These are phyloP conservation scores for Cheilosia pagana DNA, from an alignment of 2,888 invertebrate genomes.

Conservation along the genomic window DNA sequence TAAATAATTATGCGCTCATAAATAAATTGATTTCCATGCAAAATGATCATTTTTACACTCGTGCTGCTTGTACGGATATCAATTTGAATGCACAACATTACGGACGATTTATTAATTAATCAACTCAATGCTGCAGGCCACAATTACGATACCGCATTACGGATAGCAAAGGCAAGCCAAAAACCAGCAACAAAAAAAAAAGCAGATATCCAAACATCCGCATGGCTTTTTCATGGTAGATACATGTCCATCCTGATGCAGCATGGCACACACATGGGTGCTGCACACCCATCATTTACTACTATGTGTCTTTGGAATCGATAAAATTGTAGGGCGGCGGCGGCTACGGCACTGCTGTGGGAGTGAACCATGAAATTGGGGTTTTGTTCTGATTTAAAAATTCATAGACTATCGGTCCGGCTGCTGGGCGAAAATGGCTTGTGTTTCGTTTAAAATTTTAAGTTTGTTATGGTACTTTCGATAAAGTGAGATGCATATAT, in stretches of 20 bases:
- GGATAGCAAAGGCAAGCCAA: slow-evolving; percentile 38
- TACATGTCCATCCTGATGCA: slow-evolving; percentile 39
- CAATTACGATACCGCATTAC: slow-evolving; percentile 66
- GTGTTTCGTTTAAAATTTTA: slow-evolving; percentile 18
- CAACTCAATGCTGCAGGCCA: slow-evolving; percentile 57
- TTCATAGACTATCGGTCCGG: slow-evolving; percentile 46
- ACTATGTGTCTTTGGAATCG: slow-evolving; percentile 26
- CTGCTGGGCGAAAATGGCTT: neutral
- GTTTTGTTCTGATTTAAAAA: slow-evolving; percentile 67
- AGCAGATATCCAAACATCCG: slow-evolving; percentile 43
- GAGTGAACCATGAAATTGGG: slow-evolving; percentile 66
- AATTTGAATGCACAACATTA: slow-evolving; percentile 54
- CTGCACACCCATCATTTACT: slow-evolving; percentile 33
- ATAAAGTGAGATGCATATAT: neutral
- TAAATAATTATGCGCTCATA: neutral
- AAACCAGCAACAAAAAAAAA: neutral
- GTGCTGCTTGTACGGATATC: slow-evolving; percentile 10
- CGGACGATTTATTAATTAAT: slow-evolving; percentile 66
- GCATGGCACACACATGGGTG: slow-evolving; percentile 14
- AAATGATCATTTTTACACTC: slow-evolving; percentile 21
- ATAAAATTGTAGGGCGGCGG: slow-evolving; percentile 16
- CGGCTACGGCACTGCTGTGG: neutral
- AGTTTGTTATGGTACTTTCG: neutral
- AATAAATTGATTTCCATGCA: slow-evolving; percentile 1
- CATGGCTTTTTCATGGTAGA: slow-evolving; percentile 45